Conservation (phyloP, 2,113 vertebrate genomes). For the Taurulus bubalis region DNA sequence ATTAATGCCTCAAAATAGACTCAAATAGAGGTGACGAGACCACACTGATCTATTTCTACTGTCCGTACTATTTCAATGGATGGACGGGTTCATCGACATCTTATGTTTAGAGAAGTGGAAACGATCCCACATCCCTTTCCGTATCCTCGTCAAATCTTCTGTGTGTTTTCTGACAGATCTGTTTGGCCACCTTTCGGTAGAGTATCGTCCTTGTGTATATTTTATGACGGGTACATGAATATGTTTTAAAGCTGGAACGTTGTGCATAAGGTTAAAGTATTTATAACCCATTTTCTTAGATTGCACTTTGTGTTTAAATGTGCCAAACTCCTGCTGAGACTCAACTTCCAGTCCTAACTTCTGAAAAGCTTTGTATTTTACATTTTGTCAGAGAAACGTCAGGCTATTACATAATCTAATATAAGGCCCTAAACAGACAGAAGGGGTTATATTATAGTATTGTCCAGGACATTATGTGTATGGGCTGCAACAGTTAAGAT, state of each 20-base stretch:
- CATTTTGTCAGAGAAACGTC: neutral
- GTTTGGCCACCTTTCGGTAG: neutral
- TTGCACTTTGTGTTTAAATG: neutral
- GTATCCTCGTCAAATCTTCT: neutral
- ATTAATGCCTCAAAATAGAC: too few relatives aligned
- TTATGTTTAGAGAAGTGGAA: neutral
- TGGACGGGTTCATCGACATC: neutral
- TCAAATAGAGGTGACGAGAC: neutral
- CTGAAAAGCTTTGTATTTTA: neutral
- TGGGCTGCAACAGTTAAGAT: neutral
- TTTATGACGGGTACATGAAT: neutral
- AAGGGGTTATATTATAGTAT: neutral
- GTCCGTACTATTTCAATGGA: neutral
- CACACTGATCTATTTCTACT: neutral
- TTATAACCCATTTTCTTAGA: neutral
- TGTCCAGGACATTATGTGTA: neutral
- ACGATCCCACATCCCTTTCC: neutral
- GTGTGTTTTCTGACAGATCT: neutral
- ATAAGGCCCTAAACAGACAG: neutral
- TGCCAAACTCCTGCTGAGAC: neutral
- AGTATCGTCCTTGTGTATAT: neutral
- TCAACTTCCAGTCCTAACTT: neutral
- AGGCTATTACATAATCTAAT: neutral
- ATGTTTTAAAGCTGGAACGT: neutral
- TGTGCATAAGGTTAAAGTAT: neutral